Evolutionary conservation across 2,888 invertebrate species (phyloP).

Genomic region (Hipparchia sbordonii): DNA sequence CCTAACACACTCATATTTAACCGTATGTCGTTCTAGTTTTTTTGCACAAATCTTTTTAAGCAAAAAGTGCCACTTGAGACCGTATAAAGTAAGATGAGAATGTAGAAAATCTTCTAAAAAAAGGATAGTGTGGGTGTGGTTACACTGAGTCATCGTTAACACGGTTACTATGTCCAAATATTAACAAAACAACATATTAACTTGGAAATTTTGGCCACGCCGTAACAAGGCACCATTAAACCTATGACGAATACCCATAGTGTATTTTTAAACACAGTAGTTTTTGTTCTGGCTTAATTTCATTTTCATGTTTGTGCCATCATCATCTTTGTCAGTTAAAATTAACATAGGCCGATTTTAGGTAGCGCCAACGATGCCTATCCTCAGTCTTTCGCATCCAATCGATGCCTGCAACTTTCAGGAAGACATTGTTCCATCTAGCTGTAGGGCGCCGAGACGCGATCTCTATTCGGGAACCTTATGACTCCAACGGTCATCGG

Average conservation of each 20-base stretch:
- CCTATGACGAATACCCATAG: constrained; percentile 13
- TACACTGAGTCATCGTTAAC: constrained; percentile 62
- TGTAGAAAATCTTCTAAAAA: constrained; percentile 36
- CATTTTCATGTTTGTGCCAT: not conserved
- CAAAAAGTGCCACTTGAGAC: constrained; percentile 35
- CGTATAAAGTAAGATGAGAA: constrained; percentile 36
- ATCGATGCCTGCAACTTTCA: no score
- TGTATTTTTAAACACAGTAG: not conserved
- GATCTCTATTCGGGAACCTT: no score
- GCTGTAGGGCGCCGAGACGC: no score
- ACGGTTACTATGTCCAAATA: constrained; percentile 62
- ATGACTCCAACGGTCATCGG: no score
- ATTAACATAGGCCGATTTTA: no score
- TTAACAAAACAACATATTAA: constrained; percentile 53
- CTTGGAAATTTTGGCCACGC: constrained; percentile 47
- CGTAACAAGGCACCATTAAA: constrained; percentile 20
- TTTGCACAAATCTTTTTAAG: constrained; percentile 30
- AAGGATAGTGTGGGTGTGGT: constrained; percentile 57
- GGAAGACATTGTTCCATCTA: no score
- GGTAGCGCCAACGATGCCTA: no score
- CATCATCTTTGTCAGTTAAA: no score
- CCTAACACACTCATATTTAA: constrained; percentile 30
- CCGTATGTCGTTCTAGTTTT: constrained; percentile 41
- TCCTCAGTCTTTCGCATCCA: no score
- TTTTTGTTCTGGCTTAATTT: constrained; percentile 1